Base-by-base conservation (phyloP, 2,113 vertebrate genomes). In the Gulo gulo region DNA sequence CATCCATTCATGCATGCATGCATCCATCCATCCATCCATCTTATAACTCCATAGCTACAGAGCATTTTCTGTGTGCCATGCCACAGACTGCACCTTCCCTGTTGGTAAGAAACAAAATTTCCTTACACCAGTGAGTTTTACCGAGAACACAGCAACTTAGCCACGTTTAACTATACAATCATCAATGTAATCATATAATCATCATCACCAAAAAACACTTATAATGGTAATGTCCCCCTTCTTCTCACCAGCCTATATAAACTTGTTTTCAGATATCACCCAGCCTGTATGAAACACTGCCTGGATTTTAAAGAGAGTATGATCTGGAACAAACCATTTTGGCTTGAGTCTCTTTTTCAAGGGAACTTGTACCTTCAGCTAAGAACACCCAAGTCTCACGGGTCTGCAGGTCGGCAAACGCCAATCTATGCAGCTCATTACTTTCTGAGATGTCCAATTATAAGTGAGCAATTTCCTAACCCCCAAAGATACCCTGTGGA, bases 401-500 rank as follows among this genome's bases (percentile, higher is more conserved):
- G 67, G 88, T 26, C 39, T 85, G 14, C 1, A 21, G 71, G 45
- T 71, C 1, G 1, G 63, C 69, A 69, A 34, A 81, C 55, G 55
- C 88, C 65, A 71, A 95, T 95, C 93, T 96, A 91, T 67, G 65
- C 71, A 79, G 59, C 23, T 63, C 65, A 96, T 67, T 92, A 92
- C 95, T 93, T 92, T 91, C 71, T 71, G 85, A 90, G 94, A 96
- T 16, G 2, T 90, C 81, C 86, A 97, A 73, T 96, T 93, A 98
- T 86, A 96, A 87, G 29, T 79, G 90, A 97, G 95, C 86, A 93
- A 96, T 96, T 84, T 97, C 88, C 88, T 86, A 52, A 36, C 91
- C 34, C 34, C 20, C 79, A 89, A 63, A 94, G 94, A 95, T 67
- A 94, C 15, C 90, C 92, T 86, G 12, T 45, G 36, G 88, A 94